Evolutionary conservation across 23 tunicate species (phyloP), one percentile per base, ranked within the genome.

Genomic region (Trididemnum nubilum): DNA sequence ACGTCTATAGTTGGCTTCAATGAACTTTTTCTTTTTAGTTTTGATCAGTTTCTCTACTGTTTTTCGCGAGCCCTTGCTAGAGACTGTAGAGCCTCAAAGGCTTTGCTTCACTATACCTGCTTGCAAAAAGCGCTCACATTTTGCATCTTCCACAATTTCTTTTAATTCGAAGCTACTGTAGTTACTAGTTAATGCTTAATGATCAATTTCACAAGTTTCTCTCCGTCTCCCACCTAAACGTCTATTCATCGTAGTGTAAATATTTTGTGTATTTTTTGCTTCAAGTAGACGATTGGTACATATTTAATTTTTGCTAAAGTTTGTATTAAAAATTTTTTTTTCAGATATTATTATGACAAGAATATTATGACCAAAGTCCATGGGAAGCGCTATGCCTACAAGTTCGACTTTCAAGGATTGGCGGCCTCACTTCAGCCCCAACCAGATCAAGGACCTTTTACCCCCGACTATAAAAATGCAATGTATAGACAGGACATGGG

Each of bases 361-460:
- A 93, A 88, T 80, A 93, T 93, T 35, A 96, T 96, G 99, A 91
- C 99, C 15, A 96, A 96, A 39, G 97, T 96, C 26, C 99, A 96
- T 44, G 99, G 99, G 29, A 96, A 96, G 70, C 83, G 99, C 51
- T 96, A 96, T 84, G 99, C 99, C 30, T 96, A 96, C 94, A 96
- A 96, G 79, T 96, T 96, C 77, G 97, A 96, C 83, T 91, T 96
- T 61, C 94, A 96, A 75, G 99, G 98, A 30, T 88, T 93, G 0
- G 98, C 98, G 7, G 98, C 98, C 0, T 93, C 98, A 1, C 67
- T 93, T 63, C 92, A 93, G 30, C 94, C 98, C 9, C 97, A 92
- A 71, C 97, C 97, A 2, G 97, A 92, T 31, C 97, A 86, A 59
- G 35, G 82, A 30, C 38, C 91, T 9, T 92, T 81, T 80, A 27